Base-by-base conservation (phyloP, 2,797 vertebrate species). In the Monodelphis domestica region DNA sequence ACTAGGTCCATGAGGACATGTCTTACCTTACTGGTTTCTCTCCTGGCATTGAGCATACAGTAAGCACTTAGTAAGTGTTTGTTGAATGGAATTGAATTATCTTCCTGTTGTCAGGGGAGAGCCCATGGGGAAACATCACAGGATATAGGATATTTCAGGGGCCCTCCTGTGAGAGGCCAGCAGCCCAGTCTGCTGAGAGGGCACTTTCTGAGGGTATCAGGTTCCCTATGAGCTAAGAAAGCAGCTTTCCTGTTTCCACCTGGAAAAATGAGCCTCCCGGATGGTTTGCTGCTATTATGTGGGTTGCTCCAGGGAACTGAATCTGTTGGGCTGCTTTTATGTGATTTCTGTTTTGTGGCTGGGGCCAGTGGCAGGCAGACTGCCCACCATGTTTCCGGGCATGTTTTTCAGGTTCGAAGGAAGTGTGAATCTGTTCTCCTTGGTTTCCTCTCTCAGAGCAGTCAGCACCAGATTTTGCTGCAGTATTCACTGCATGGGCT, bases 391-490 rank as follows among this genome's bases (percentile, higher is more conserved):
- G 54, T 21, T 91, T 94, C 91, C 53, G 38, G 94, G 63, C 51
- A 50, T 93, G 70, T 84, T 93, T 53, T 95, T 90, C 87, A 91
- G 52, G 53, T 38, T 91, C 28, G 52, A 12, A 92, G 52, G 70
- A 84, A 45, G 70, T 11, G 70, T 84, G 70, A 84, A 45, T 84
- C 70, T 50, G 0, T 88, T 29, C 30, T 63, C 90, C 30, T 55
- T 59, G 51, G 1, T 89, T 10, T 57, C 56, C 21, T 54, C n/a
- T 55, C 53, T 93, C 57, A 5, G 88, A 56, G 59, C 94, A 94
- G 91, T 93, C 90, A 96, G 59, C 17, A 89, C 92, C 93, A 89
- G 95, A 50, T 93, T 98, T 97, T 98, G 96, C 97, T 98, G 98
- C 97, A 98, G 94, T 98, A 3, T 33, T 33, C 54, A 91, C 97